phyloP scores from a whole-genome alignment of 2,113 vertebrate species.

The Gymnocephalus cernua region DNA sequence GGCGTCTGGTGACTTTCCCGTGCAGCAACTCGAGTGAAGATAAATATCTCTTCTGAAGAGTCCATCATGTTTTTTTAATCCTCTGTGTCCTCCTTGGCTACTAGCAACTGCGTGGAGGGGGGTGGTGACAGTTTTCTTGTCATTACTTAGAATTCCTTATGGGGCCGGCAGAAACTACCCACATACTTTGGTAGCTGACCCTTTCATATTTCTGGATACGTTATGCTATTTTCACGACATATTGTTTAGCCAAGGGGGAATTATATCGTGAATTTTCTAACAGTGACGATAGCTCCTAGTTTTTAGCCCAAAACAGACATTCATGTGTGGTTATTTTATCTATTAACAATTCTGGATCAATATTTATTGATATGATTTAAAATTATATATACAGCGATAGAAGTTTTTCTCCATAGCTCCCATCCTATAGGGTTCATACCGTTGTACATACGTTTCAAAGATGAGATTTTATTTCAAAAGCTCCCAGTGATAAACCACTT shows the following conservation, averaged over 20 bases:
- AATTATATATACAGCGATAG: neutral
- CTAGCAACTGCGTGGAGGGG: too few species aligned
- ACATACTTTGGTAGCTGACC: neutral
- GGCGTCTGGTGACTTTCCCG: too few species aligned
- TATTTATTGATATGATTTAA: neutral
- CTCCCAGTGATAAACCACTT: slow-evolving; percentile 43
- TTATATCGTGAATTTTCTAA: neutral
- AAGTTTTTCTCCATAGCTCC: neutral
- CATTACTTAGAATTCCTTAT: too few species aligned
- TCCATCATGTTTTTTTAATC: too few species aligned
- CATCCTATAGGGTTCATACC: neutral
- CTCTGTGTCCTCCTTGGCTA: too few species aligned
- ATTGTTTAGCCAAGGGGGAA: neutral
- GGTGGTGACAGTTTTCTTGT: too few species aligned
- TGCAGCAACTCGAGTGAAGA: too few species aligned
- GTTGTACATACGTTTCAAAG: neutral
- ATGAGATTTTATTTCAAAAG: slow-evolving; percentile 9
- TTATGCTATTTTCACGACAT: neutral
- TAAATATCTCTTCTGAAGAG: too few species aligned
- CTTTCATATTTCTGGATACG: slow-evolving; percentile 8
- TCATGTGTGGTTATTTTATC: neutral
- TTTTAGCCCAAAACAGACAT: neutral
- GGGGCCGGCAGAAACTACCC: too few species aligned
- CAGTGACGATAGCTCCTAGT: neutral
- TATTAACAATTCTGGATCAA: neutral